Evolutionary conservation across 2,797 vertebrate genomes (phyloP).

Genomic region (Hypotaenidia philippensis): DNA sequence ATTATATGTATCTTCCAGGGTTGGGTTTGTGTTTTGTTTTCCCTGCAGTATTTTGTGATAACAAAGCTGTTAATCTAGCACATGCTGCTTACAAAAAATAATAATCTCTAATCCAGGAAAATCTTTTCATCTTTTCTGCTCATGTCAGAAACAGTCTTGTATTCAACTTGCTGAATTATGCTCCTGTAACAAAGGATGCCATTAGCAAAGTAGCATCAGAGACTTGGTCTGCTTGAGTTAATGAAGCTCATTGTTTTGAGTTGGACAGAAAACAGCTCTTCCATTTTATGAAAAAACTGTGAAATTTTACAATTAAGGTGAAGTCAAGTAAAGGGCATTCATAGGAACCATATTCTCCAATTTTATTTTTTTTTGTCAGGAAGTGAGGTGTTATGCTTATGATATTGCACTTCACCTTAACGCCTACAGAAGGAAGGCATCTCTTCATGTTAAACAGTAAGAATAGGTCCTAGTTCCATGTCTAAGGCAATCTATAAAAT

Average conservation of each 20-base stretch:
- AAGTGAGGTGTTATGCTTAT: neutral
- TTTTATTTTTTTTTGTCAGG: neutral
- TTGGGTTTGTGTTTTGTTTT: neutral
- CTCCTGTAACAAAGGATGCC: neutral
- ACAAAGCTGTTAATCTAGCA: neutral
- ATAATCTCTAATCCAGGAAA: neutral
- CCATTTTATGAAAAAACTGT: neutral
- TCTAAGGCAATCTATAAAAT: neutral
- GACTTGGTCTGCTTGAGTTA: neutral
- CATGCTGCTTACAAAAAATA: neutral
- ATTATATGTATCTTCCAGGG: neutral
- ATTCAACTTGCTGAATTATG: neutral
- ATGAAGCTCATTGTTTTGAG: neutral
- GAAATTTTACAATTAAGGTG: neutral
- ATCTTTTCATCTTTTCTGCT: neutral
- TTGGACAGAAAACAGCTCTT: neutral
- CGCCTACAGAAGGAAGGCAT: neutral
- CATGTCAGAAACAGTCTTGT: neutral
- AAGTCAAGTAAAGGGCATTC: neutral
- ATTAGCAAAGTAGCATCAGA: neutral
- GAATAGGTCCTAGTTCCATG: neutral
- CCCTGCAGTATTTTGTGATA: neutral
- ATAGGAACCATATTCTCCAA: neutral
- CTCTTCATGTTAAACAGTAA: neutral
- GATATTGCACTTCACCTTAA: neutral